Evolutionary conservation across 2,113 vertebrate genomes (phyloP).

Genomic region (Eonycteris spelaea): DNA sequence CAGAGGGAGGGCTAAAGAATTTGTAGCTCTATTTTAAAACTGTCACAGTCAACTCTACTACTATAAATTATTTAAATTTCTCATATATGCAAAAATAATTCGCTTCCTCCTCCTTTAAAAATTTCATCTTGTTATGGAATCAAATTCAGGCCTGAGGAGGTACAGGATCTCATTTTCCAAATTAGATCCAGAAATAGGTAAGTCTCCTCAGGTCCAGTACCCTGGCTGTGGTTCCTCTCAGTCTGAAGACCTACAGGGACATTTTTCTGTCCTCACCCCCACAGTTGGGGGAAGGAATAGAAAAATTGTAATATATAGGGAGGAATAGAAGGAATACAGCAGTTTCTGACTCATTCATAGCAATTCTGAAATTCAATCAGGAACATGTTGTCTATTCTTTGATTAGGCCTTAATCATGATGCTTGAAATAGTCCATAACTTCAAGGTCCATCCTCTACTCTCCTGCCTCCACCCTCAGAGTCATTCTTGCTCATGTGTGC

Average conservation of each 20-base stretch:
- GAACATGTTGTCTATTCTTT: background rate
- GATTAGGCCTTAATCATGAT: background rate
- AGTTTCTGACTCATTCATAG: background rate
- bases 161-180: background rate
- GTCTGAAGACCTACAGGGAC: background rate
- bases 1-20: background rate
- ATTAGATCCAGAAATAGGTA: background rate
- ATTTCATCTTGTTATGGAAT: background rate
- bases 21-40: background rate
- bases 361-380: background rate
- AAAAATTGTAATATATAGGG: background rate
- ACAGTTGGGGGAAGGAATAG: background rate
- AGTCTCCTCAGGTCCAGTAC: background rate
- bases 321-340: background rate
- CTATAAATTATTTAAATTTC: conserved; percentile 9
- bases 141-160: background rate
- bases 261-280: background rate
- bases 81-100: background rate
- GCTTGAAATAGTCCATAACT: background rate
- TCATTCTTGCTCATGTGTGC: background rate
- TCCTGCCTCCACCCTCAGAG: background rate
- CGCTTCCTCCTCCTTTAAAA: background rate
- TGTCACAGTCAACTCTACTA: background rate
- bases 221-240: background rate
- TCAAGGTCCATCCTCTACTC: background rate